Base-by-base conservation (phyloP, 2,797 vertebrate species). In the Aplochiton taeniatus region DNA sequence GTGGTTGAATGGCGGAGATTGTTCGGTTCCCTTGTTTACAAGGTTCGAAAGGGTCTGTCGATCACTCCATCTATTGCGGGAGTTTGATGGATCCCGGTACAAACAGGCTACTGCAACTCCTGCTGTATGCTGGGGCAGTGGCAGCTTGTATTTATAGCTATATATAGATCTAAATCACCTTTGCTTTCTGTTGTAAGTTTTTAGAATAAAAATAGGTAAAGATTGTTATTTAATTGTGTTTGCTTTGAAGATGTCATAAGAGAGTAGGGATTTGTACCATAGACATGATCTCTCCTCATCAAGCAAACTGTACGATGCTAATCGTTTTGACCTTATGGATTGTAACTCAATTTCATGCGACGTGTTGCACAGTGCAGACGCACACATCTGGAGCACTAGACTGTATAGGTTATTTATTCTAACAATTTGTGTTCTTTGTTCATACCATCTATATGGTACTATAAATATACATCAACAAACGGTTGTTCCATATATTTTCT, bases 331-430 rank as follows among this genome's bases (percentile, higher is more conserved):
- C 57, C 57, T 52, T 31, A 52, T 58, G 12, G 48, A 53, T 66
- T 59, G 49, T 50, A 31, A 45, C 31, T 31, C 31, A 31, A 31
- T 50, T 67, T 70, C 68, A 79, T 74, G 81, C 82, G 74, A 69
- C 67, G 72, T 74, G 74, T 89, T 90, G 85, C 87, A 87, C 82
- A 83, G 82, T 85, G 83, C 74, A 70, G 69, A 81, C 58, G 74
- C 52, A 66, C 84, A 87, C 77, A 79, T 80, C 82, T 90, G 90
- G 90, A 91, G 88, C 89, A 90, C 90, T 79, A 80, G 67, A 90
- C 90, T 92, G 90, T 91, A 91, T 90, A 90, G 59, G 49, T 61
- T 78, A 76, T 76, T 76, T 80, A 76, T 84, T 82, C 65, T 61
- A 69, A 61, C 20, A 46, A 61, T 63, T 50, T 10, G 49, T 59